These are phyloP conservation scores for Dissostichus mawsoni DNA, from an alignment of 2,113 vertebrate genomes.

Conservation along the genomic window DNA sequence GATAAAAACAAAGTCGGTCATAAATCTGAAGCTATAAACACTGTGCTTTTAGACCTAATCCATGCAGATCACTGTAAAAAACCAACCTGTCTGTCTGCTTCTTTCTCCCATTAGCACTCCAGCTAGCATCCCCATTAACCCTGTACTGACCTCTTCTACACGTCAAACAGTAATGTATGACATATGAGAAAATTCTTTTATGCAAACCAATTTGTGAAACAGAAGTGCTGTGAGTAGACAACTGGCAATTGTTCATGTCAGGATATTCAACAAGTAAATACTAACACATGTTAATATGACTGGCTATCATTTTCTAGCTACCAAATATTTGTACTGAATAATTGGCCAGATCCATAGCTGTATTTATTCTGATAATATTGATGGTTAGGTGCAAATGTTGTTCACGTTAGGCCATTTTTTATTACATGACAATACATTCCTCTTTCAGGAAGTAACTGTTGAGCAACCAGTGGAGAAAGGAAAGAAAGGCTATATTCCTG, in stretches of 20 bases:
- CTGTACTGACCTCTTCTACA: conserved; percentile 11
- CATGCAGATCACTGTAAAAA: conserved; percentile 40
- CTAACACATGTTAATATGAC: background rate
- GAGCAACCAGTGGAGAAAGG: conserved; percentile 36
- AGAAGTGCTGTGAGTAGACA: background rate
- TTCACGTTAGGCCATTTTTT: too few relatives aligned
- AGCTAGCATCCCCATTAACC: conserved; percentile 10
- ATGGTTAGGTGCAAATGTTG: too few relatives aligned
- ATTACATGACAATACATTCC: too few relatives aligned
- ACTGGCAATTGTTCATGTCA: background rate
- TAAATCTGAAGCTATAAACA: conserved; percentile 72
- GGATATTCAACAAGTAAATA: background rate
- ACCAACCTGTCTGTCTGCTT: conserved; percentile 26
- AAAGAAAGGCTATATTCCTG: conserved; percentile 72
- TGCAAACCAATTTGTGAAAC: background rate
- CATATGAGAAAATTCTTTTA: background rate
- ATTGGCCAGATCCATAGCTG: too few relatives aligned
- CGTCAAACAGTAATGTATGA: conserved; percentile 2
- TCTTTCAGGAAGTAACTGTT: too few relatives aligned
- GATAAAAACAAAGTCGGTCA: conserved; percentile 71
- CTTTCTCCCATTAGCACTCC: background rate
- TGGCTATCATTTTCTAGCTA: background rate
- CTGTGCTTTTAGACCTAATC: conserved; percentile 63
- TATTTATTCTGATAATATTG: too few relatives aligned
- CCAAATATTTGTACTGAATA: background rate